A percentile compares a stretch with the other conserved stretches of the same genome.
These are phyloP conservation scores for Lasioglossum marginatum DNA, from an alignment of 2,888 invertebrate genomes.

Conservation along the genomic window DNA sequence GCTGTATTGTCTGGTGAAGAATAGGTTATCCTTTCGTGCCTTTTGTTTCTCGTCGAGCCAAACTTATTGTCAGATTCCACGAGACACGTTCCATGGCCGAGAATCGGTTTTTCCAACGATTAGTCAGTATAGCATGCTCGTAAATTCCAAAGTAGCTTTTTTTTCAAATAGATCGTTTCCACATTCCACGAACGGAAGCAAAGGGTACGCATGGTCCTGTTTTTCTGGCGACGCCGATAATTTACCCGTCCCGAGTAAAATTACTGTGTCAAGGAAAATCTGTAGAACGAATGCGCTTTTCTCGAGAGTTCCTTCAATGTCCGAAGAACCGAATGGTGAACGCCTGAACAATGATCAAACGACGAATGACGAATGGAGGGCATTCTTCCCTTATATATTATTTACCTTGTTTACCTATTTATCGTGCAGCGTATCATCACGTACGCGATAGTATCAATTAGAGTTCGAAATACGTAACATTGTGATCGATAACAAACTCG, in stretches of 20 bases:
- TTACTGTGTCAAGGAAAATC: conserved; percentile 1
- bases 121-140: conserved; percentile 3
- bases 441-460: neutral
- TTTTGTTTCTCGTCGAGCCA: neutral
- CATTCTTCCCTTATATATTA: neutral
- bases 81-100: neutral
- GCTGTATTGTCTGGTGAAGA: neutral
- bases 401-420: neutral
- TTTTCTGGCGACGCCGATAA: neutral
- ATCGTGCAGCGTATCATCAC: neutral
- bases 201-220: neutral
- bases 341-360: neutral
- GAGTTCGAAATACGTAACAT: neutral
- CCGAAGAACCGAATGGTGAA: neutral
- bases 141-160: neutral
- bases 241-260: conserved; percentile 1
- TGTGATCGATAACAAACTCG: neutral
- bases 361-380: neutral
- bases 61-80: neutral
- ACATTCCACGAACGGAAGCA: neutral
- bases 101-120: conserved; percentile 1
- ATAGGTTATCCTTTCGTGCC: neutral
- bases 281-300: neutral
- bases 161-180: neutral
- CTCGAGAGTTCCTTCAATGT: neutral